Evolutionary conservation across 2,888 invertebrate species (phyloP).

Genomic region (Sinohyriopsis cumingii): DNA sequence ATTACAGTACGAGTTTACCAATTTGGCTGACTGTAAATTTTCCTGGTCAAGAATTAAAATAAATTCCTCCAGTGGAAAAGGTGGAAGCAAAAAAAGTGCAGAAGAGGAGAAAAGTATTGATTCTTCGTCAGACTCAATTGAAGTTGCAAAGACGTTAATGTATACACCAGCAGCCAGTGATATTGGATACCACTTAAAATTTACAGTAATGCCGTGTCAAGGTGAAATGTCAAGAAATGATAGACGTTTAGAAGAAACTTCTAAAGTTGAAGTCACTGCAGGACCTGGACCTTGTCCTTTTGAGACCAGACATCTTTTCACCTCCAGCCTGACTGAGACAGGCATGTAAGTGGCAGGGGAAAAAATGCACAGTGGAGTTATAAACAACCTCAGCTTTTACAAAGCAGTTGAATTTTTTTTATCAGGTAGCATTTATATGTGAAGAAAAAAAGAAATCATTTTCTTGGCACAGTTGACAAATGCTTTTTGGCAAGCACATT

Average conservation of each 20-base stretch:
- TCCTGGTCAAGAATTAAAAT: conserved; percentile 77
- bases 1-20: conserved; percentile 79
- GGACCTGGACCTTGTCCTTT: conserved; percentile 88
- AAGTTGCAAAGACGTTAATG: conserved; percentile 71
- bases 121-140: conserved; percentile 8
- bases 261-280: conserved; percentile 78
- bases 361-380: too few species aligned
- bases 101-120: conserved; percentile 8
- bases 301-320: conserved; percentile 84
- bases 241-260: conserved; percentile 75
- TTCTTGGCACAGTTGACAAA: too few species aligned
- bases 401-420: too few species aligned
- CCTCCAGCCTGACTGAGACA: conserved; percentile 75
- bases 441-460: too few species aligned
- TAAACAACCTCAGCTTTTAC: too few species aligned
- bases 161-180: conserved; percentile 78
- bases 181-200: conserved; percentile 80
- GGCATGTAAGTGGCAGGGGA: conserved; percentile 75
- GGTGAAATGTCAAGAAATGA: conserved; percentile 76
- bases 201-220: conserved; percentile 73
- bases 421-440: too few species aligned
- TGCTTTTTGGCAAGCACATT: too few species aligned
- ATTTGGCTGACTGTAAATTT: conserved; percentile 77
- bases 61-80: background rate
- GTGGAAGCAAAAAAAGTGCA: conserved; percentile 5